Evolutionary conservation across 1,140 invertebrate species (phyloP).

Genomic region (Euglossa dilemma): DNA sequence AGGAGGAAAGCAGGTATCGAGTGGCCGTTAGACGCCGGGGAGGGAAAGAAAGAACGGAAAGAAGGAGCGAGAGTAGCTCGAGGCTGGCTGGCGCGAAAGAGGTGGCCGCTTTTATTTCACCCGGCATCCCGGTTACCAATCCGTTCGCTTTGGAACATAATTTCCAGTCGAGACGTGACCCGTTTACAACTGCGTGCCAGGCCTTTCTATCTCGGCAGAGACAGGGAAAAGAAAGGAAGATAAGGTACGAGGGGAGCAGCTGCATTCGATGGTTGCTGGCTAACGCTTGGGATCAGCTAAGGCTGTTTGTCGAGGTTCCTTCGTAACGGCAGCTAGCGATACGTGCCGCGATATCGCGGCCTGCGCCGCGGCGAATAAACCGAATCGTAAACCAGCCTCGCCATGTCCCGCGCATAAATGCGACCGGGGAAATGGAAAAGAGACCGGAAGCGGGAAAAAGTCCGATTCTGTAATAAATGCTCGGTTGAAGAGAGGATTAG

Average conservation of each 20-base stretch:
- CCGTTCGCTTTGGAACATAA: slow-evolving; percentile 15
- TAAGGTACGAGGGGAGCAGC: not conserved
- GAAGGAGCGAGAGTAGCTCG: not conserved
- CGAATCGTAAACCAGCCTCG: not conserved
- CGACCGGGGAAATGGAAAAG: not conserved
- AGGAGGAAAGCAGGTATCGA: no score
- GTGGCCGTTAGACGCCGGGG: not conserved
- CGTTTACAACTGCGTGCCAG: not conserved
- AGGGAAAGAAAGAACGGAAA: no score
- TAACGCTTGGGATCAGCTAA: not conserved
- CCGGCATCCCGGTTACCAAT: not conserved
- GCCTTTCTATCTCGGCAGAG: not conserved
- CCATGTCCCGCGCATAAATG: not conserved
- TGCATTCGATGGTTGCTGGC: not conserved
- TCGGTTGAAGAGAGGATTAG: not conserved
- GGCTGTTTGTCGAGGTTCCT: not conserved
- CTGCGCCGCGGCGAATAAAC: not conserved
- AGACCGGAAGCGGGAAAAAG: not conserved
- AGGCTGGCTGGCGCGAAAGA: not conserved
- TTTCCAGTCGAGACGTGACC: slow-evolving; percentile 14
- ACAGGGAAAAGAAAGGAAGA: not conserved
- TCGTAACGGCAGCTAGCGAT: not conserved
- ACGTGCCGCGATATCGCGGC: not conserved
- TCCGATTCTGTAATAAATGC: not conserved
- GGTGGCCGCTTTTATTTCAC: slow-evolving; percentile 5